These are phyloP conservation scores for Drosophila sulfurigaster DNA, from an alignment of 1,140 invertebrate genomes.

Conservation along the genomic window DNA sequence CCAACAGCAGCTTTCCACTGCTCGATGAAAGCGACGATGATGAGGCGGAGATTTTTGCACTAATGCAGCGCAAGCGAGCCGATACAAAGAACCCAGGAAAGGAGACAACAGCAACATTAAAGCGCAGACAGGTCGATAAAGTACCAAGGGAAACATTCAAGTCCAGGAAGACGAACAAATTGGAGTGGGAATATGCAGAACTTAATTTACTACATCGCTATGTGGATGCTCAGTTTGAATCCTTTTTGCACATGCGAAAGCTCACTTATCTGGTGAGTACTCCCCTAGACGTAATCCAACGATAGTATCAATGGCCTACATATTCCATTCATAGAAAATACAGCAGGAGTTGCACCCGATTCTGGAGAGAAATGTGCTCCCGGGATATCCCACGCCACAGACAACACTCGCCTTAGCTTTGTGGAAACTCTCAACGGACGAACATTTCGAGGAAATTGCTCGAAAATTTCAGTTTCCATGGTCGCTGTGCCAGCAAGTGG, in stretches of 20 bases:
- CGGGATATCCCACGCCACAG: constrained; percentile 55
- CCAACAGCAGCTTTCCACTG: constrained; percentile 39
- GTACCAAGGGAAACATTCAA: neutral
- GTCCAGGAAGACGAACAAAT: constrained; percentile 33
- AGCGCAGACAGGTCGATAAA: constrained; percentile 25
- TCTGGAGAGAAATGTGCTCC: constrained; percentile 41
- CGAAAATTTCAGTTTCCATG: constrained; percentile 73
- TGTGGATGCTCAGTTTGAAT: constrained; percentile 72
- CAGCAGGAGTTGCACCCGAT: constrained; percentile 54
- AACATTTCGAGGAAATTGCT: constrained; percentile 81
- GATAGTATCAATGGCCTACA: neutral
- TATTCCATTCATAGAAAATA: constrained; percentile 52
- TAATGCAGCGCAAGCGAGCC: constrained; percentile 66
- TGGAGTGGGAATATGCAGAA: constrained; percentile 59
- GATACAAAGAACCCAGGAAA: neutral
- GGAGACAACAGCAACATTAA: constrained; percentile 15
- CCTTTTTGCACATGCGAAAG: constrained; percentile 76
- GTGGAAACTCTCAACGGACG: constrained; percentile 81
- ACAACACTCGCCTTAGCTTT: constrained; percentile 73
- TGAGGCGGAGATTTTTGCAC: constrained; percentile 71
- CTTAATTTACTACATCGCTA: constrained; percentile 75
- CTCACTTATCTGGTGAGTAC: constrained; percentile 69
- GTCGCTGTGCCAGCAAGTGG: constrained; percentile 68
- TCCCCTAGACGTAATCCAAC: neutral
- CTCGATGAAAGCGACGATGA: constrained; percentile 55